Percentiles rank a stretch among this genome's conserved stretches.
Conservation (phyloP, 2,888 invertebrate species). For the Diplazon laetatorius region DNA sequence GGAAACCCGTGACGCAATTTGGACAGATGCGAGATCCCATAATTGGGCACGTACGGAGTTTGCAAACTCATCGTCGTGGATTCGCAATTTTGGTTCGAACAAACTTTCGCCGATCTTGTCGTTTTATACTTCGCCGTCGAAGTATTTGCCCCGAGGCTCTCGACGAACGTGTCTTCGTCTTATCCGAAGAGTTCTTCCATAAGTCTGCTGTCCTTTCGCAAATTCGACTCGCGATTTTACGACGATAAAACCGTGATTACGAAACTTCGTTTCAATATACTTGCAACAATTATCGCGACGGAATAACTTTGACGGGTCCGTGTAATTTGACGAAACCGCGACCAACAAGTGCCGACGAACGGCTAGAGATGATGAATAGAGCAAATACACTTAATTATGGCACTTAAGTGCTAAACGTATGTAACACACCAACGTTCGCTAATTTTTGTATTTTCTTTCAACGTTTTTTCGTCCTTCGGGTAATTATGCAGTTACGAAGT, state of each 20-base stretch:
- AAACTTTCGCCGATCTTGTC: slow-evolving; percentile 11
- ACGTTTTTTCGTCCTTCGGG: too few relatives aligned
- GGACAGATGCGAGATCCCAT: slow-evolving; percentile 61
- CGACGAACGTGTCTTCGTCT: background rate
- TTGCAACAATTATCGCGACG: slow-evolving; percentile 42
- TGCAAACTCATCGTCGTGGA: slow-evolving; percentile 26
- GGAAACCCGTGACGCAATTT: slow-evolving; percentile 52
- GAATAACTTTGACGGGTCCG: background rate
- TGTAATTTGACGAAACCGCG: slow-evolving; percentile 6
- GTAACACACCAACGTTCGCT: slow-evolving; percentile 25
- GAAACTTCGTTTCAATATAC: slow-evolving; percentile 10
- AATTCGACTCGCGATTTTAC: background rate
- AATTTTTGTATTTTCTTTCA: slow-evolving; percentile 11
- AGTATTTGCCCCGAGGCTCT: slow-evolving; percentile 1
- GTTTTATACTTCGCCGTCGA: background rate
- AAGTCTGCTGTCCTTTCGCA: too few relatives aligned
- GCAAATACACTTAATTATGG: slow-evolving; percentile 51
- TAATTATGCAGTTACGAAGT: too few relatives aligned
- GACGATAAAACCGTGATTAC: background rate
- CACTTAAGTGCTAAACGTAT: slow-evolving; percentile 36
- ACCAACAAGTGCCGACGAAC: background rate
- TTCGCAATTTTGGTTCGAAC: slow-evolving; percentile 36
- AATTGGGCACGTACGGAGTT: slow-evolving; percentile 35
- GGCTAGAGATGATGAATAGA: slow-evolving; percentile 36
- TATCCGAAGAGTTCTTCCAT: slow-evolving; percentile 11